phyloP scores from a whole-genome alignment of 1,140 invertebrate genomes.

The Arion vulgaris region DNA sequence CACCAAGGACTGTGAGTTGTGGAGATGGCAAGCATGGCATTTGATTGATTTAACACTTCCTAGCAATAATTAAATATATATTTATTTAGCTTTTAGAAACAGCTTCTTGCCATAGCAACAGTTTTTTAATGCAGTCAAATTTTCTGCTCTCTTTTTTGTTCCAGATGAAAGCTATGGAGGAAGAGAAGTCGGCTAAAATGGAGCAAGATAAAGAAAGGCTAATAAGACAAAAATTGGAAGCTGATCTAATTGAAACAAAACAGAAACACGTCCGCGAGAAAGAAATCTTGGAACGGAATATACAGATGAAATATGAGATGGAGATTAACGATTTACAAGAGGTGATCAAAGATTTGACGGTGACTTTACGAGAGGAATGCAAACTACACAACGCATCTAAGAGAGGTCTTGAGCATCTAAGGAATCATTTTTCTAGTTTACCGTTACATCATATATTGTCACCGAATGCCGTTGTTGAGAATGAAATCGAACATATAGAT shows the following conservation, averaged over 20 bases:
- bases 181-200: neutral
- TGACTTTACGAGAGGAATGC: conserved; percentile 52
- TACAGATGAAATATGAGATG: conserved; percentile 50
- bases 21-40: too few relatives aligned
- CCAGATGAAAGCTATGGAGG: conserved; percentile 26
- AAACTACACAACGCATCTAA: conserved; percentile 48
- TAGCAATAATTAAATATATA: too few relatives aligned
- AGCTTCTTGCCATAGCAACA: too few relatives aligned
- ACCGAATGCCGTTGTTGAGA: conserved; percentile 47
- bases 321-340: conserved; percentile 51
- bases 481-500: conserved; percentile 50
- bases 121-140: too few relatives aligned
- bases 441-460: conserved; percentile 52
- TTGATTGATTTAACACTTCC: too few relatives aligned
- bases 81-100: too few relatives aligned
- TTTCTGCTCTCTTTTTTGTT: neutral
- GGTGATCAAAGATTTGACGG: conserved; percentile 42
- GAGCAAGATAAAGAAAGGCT: conserved; percentile 29
- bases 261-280: conserved; percentile 43
- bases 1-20: too few relatives aligned
- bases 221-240: conserved; percentile 5
- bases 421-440: conserved; percentile 59
- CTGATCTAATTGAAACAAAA: neutral
- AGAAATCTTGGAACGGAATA: conserved; percentile 48
- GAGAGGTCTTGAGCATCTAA: conserved; percentile 54